Evolutionary conservation across 2,888 invertebrate genomes (phyloP), one percentile per base, ranked within the genome.

Genomic region (Rhingia campestris): DNA sequence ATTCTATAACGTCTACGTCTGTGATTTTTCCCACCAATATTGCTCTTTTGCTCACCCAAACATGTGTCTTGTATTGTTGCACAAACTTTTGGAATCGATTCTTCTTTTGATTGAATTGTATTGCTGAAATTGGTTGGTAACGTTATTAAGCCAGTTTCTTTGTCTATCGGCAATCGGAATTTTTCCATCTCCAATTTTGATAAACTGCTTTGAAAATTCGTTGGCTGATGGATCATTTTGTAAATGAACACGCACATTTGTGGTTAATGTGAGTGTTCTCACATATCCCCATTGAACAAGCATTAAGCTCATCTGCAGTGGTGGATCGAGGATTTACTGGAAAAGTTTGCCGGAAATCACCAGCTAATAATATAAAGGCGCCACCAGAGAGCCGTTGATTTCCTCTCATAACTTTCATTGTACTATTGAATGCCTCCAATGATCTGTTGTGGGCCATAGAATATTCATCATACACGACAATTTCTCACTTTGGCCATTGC

Each of bases 401-500:
- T n/a, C n/a, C n/a, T n/a, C n/a, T n/a, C n/a, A n/a, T n/a, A n/a
- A n/a, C n/a, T n/a, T n/a, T n/a, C n/a, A n/a, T n/a, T n/a, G n/a
- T n/a, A n/a, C n/a, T n/a, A n/a, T n/a, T n/a, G n/a, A n/a, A 22
- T 22, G 1, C 22, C 22, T 22, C 1, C 22, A 22, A 22, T 22
- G 22, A 22, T 45, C 32, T 37, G 14, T 35, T 66, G 53, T 66
- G 35, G 22, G 49, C 12, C 63, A 63, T 63, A 33, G 37, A 0
- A 49, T 35, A 63, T 63, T 63, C 45, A 53, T 66, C 66, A 39
- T 39, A 66, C n/a, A 53, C 3, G 41, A 49, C 30, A 30, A 66
- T 49, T 66, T 51, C 32, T 6, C 51, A 41, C 41, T 51, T 63
- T 47, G 53, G 51, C 66, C 66, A 66, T 53, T 51, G 41, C 53